Base-by-base conservation (phyloP, 2,888 invertebrate genomes). In the Gibbula magus region DNA sequence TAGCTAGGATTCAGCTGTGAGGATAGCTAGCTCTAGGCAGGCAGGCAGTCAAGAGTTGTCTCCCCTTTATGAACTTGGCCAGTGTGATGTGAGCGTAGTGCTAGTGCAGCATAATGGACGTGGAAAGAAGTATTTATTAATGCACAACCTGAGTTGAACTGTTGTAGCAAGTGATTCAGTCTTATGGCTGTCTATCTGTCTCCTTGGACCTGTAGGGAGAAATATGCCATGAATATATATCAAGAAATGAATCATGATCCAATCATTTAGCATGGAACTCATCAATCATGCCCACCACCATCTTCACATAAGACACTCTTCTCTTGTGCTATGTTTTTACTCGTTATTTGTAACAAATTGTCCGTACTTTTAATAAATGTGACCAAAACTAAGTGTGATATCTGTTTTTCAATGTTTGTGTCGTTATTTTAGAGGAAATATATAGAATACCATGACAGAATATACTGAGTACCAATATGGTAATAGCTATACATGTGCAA, bases 311-410 rank as follows among this genome's bases (percentile, higher is more conserved):
- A 70, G 32, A 70, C 39, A 70, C 35, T 61, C 61, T 29, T 22
- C 29, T 16, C 29, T 70, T 70, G 70, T 70, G 70, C 70, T 70
- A 61, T 61, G 32, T 70, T 70, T 70, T 70, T 70, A 70, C 70
- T 70, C 39, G 35, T 70, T 67, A 67, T 67, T 32, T 70, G 39
- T 39, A 39, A 70, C 39, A 35, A 35, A 35, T 35, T 70, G 70
- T 70, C 32, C n/a, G 70, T 35, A 32, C 20, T 70, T 35, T 39
- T 32, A 70, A 70, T 70, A 70, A 70, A 70, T 32, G 32, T 70
- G 70, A 39, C 29, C 16, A 70, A 29, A 39, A 16, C 39, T 29
- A 61, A 61, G 29, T 29, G 29, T 25, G 29, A 3, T 18, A 22
- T 56, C 20, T 61, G 61, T 61, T 61, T 25, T 61, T 61, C 61